Conservation (phyloP, 2,888 invertebrate species). For the Heterodera filipjevi region DNA sequence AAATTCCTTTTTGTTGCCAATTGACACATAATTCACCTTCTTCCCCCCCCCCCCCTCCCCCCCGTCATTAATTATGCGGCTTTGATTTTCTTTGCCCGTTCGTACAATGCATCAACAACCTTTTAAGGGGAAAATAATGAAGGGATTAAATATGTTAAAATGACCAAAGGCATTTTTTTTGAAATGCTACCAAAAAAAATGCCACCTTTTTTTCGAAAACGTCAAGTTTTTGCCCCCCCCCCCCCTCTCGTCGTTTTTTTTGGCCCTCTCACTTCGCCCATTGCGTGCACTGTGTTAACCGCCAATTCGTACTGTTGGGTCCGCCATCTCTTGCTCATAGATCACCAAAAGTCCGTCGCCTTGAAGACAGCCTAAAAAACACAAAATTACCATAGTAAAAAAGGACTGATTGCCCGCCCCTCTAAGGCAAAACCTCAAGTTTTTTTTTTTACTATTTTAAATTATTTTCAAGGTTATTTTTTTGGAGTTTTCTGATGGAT, state of each 20-base stretch:
- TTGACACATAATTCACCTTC: too few relatives aligned
- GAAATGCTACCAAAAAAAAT: too few relatives aligned
- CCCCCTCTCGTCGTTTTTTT: background rate
- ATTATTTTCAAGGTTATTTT: too few relatives aligned
- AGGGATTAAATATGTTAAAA: background rate
- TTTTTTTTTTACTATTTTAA: too few relatives aligned
- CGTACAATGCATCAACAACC: conserved; percentile 19
- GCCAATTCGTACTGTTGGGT: conserved; percentile 97
- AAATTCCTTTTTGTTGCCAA: too few relatives aligned
- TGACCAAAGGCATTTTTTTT: too few relatives aligned
- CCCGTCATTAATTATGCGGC: background rate
- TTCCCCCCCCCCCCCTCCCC: too few relatives aligned
- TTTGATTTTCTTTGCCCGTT: conserved; percentile 22
- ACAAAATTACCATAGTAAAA: background rate
- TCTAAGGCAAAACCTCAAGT: too few relatives aligned
- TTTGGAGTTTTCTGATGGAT: too few relatives aligned
- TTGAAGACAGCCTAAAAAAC: conserved; percentile 74
- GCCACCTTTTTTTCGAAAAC: too few relatives aligned
- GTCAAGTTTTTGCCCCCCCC: background rate
- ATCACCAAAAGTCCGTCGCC: conserved; percentile 96
- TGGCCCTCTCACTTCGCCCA: conserved; percentile 77
- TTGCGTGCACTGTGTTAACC: conserved; percentile 93
- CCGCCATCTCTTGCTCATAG: conserved; percentile 89
- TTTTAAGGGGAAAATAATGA: background rate
- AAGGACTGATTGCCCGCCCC: background rate